A percentile compares a stretch with the other conserved stretches of the same genome.
Conservation (phyloP, 2,113 vertebrate species). For the Ceuthmochares aereus region DNA sequence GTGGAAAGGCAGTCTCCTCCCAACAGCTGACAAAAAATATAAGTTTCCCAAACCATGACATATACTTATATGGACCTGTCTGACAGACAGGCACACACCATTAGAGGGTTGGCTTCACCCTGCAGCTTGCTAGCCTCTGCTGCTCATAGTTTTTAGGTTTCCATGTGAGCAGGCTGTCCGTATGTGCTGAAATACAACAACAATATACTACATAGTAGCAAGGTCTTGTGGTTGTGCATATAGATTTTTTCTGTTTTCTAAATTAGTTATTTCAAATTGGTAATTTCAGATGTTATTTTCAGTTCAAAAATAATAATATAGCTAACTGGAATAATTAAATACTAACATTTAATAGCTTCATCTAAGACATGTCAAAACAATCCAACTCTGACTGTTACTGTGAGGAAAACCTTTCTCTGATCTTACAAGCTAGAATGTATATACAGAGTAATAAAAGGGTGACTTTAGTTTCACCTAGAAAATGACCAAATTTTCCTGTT, state of each 20-base stretch:
- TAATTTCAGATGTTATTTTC: conserved; percentile 6
- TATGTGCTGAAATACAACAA: not conserved
- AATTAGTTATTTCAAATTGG: conserved; percentile 10
- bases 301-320: not conserved
- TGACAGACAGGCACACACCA: not conserved
- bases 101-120: not conserved
- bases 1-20: not conserved
- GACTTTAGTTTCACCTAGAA: not conserved
- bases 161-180: not conserved
- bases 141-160: not conserved
- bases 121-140: not conserved
- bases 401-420: not conserved
- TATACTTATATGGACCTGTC: not conserved
- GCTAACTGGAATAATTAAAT: not conserved
- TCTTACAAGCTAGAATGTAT: not conserved
- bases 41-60: not conserved
- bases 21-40: not conserved
- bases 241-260: not conserved
- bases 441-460: not conserved
- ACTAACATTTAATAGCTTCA: not conserved
- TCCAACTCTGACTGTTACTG: not conserved
- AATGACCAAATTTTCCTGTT: not conserved
- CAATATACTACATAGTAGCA: not conserved
- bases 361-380: not conserved
- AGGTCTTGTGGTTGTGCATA: not conserved